Base-by-base conservation (phyloP, 2,113 vertebrate genomes). In the Paedocypris sp. region DNA sequence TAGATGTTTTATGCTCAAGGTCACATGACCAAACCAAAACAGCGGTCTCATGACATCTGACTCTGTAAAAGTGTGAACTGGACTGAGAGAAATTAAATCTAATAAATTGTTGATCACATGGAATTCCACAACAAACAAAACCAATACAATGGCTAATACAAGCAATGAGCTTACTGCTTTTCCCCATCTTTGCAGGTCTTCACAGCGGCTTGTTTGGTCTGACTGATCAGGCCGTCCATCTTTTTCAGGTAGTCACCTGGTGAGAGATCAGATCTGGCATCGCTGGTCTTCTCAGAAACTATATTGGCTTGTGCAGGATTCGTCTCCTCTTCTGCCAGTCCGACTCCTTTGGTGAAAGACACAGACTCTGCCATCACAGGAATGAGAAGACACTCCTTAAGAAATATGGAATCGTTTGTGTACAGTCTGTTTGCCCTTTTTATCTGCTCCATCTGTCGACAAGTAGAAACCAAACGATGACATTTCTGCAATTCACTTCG, bases 401-500 rank as follows among this genome's bases (percentile, higher is more conserved):
- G 82, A 84, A 92, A 96, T 70, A 97, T 91, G 2, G 90, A 92
- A 78, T 97, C 94, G 1, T 92, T 92, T 47, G 92, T 88, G 79
- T 94, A 96, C 52, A 97, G 84, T 33, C 92, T 84, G 70, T 96
- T 97, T 29, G 83, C 88, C n/a, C 92, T 78, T 52, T 91, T 90
- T 76, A 97, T 96, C 76, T 93, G 87, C 72, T 97, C 94, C 79
- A 87, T 93, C 93, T 97, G 80, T 1, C 76, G 75, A 53, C 64
- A 10, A 35, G 12, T 29, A 28, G 4, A 5, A 32, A 58, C 1
- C 6, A 8, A 6, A 6, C 36, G 20, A 13, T 45, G 11, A 26
- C 3, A 28, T 8, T 10, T 26, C 23, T 9, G 45, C 16, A 26
- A 47, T 26, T 26, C 13, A 9, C 18, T 45, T 12, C 20, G 3